Conservation (phyloP, 2,888 invertebrate genomes). For the Agonopterix heracliana region DNA sequence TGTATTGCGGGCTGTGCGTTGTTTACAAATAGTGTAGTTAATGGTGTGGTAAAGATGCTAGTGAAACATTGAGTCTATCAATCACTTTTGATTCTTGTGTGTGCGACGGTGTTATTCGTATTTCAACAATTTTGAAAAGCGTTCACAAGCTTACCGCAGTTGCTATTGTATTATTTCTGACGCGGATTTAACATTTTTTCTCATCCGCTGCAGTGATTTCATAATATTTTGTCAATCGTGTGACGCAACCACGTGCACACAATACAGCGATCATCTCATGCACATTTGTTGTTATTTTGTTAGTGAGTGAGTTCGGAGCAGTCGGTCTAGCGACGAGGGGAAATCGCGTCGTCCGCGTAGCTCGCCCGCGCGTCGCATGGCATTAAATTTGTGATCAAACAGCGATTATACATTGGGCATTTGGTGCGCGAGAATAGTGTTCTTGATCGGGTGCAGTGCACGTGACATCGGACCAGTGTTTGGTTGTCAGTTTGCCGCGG, state of each 20-base stretch:
- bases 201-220: constrained; percentile 36
- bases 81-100: constrained; percentile 49
- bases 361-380: constrained; percentile 42
- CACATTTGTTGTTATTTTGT: constrained; percentile 85
- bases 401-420: constrained; percentile 48
- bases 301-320: constrained; percentile 76
- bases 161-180: constrained; percentile 44
- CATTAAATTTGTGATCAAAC: constrained; percentile 44
- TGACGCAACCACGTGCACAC: constrained; percentile 74
- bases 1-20: constrained; percentile 67
- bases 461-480: constrained; percentile 64
- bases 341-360: constrained; percentile 57
- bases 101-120: constrained; percentile 58
- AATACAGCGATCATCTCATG: constrained; percentile 73
- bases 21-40: constrained; percentile 69
- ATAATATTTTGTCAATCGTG: constrained; percentile 44
- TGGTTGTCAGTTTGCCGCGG: constrained; percentile 66
- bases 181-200: constrained; percentile 39
- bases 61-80: constrained; percentile 42
- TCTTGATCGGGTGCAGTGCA: constrained; percentile 42
- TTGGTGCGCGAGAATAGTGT: constrained; percentile 53
- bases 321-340: constrained; percentile 56
- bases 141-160: constrained; percentile 47
- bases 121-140: constrained; percentile 59
- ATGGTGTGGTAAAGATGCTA: constrained; percentile 46